Conservation (phyloP, 2,888 invertebrate species). For the Sarcophaga variegata region DNA sequence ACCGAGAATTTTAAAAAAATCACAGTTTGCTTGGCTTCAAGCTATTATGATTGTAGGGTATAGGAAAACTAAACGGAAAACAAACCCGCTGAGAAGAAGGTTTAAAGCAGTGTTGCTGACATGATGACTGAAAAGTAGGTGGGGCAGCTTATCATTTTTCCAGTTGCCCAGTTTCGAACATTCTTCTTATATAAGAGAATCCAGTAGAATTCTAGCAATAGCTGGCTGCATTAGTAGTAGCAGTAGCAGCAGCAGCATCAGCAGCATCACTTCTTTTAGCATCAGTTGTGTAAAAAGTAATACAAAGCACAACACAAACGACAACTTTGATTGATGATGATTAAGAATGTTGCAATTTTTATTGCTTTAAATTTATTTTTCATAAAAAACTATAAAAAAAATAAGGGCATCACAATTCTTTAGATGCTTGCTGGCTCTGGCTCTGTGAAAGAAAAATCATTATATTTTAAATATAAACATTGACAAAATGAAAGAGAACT, state of each 20-base stretch:
- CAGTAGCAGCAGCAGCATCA: neutral
- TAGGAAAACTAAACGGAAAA: too few species aligned
- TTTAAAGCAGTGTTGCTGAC: conserved; percentile 7
- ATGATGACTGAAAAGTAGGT: conserved; percentile 53
- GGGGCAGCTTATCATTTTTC: conserved; percentile 14
- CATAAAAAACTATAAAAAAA: conserved; percentile 57
- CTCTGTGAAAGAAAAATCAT: too few species aligned
- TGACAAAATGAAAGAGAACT: too few species aligned
- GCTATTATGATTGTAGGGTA: too few species aligned
- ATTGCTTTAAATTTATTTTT: conserved; percentile 78
- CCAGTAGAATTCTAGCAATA: neutral
- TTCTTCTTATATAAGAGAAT: too few species aligned
- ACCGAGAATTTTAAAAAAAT: too few species aligned
- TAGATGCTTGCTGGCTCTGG: too few species aligned
- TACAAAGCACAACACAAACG: conserved; percentile 68
- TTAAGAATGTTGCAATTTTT: conserved; percentile 81
- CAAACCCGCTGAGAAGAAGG: too few species aligned
- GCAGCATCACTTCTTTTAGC: conserved; percentile 1
- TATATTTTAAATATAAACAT: too few species aligned
- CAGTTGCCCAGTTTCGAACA: too few species aligned
- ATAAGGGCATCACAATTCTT: neutral
- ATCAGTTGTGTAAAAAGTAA: conserved; percentile 21
- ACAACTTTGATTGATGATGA: conserved; percentile 82
- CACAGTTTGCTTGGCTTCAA: too few species aligned
- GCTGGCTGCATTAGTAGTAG: neutral